Evolutionary conservation across 2,797 vertebrate genomes (phyloP), one percentile per base, ranked within the genome.

Genomic region (Telmatherina bonti): DNA sequence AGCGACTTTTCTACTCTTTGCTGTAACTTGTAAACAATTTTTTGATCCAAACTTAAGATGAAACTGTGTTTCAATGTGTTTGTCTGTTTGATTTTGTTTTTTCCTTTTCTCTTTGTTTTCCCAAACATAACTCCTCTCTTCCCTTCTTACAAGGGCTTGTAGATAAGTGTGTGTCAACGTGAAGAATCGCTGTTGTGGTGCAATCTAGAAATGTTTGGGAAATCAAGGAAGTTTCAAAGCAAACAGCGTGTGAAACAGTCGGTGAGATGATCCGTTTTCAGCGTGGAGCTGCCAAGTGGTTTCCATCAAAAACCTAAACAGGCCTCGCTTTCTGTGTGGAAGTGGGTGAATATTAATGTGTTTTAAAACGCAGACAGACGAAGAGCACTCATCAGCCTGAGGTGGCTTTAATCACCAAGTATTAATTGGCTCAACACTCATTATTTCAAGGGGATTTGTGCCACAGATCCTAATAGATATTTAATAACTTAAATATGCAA

Each of bases 201-300:
- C 86, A 77, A 86, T 86, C 72, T 78, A 15, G 60, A 84, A 67
- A 83, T 80, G 84, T 93, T 94, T 92, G 90, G 88, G 87, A 89
- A 92, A 90, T 85, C 84, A 90, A 88, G 86, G 85, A 80, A 70
- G 78, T 83, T 79, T 90, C 63, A 88, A 62, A 67, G 57, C 70
- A 73, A 89, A 77, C 84, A 81, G 87, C 78, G 57, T 71, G 86
- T 83, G 79, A 78, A 85, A 83, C 85, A 70, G 88, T 72, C 76
- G 20, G 76, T 87, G 91, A 93, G 92, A 90, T 83, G 90, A 93
- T 93, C 90, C 85, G 41, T 81, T 88, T 81, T 84, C 86, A 90
- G 82, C 41, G 45, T 16, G 53, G 78, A 89, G 88, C 88, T 81
- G 71, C 70, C 69, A 47, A 79, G 49, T 62, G 63, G 65, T 83